Evolutionary conservation across 2,113 vertebrate species (phyloP).

Genomic region (Pardalotus punctatus): DNA sequence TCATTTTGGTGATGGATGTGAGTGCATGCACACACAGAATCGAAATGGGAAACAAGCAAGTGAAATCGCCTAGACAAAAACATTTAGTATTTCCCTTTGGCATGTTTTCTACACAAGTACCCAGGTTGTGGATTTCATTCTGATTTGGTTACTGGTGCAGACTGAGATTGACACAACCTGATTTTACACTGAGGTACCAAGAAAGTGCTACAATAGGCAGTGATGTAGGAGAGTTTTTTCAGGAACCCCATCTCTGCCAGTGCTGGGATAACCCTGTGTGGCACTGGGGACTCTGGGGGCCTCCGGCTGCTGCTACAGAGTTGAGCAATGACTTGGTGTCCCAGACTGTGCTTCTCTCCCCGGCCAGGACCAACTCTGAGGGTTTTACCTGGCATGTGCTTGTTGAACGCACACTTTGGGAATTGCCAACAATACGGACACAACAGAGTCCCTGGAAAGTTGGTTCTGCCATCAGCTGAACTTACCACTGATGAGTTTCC

Average conservation of each 20-base stretch:
- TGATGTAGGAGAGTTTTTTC: fast-evolving
- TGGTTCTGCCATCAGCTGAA: background rate
- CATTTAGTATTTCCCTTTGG: background rate
- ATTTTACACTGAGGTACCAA: fast-evolving
- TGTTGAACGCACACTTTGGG: background rate
- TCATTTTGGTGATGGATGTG: background rate
- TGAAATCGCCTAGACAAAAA: background rate
- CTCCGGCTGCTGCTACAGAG: background rate
- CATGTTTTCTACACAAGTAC: background rate
- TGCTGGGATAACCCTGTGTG: fast-evolving
- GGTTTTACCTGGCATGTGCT: background rate
- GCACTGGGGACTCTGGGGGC: background rate
- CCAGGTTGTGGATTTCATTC: background rate
- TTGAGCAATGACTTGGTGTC: fast-evolving
- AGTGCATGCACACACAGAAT: background rate
- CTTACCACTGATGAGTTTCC: fast-evolving
- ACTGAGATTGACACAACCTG: background rate
- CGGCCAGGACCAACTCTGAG: background rate
- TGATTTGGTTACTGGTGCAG: background rate
- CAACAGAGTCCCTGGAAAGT: background rate
- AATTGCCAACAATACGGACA: fast-evolving
- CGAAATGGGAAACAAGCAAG: fast-evolving
- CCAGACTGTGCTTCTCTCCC: background rate
- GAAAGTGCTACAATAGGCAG: fast-evolving
- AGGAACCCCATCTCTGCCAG: fast-evolving